Conservation (phyloP, 2,113 vertebrate genomes). For the Burhinus oedicnemus region DNA sequence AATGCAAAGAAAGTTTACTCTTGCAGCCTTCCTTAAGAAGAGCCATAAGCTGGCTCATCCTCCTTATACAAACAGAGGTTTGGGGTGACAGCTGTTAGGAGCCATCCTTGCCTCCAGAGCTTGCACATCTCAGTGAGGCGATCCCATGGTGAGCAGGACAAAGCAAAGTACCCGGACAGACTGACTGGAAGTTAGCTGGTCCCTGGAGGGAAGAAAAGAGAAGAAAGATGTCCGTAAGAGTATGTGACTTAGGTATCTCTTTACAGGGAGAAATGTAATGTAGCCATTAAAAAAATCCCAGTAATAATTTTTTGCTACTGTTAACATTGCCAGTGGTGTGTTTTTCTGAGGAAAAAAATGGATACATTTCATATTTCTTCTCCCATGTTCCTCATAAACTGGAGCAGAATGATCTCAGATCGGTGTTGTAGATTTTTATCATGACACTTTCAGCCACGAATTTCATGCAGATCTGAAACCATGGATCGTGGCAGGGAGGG, state of each 20-base stretch:
- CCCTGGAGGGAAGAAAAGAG: not conserved
- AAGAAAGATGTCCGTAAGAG: not conserved
- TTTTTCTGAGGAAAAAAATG: not conserved
- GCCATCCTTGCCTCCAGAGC: not conserved
- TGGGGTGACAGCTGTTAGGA: not conserved
- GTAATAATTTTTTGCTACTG: not conserved
- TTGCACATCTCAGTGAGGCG: not conserved
- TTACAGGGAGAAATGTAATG: not conserved
- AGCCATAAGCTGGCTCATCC: not conserved
- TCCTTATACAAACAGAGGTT: not conserved
- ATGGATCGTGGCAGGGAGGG: too few species aligned
- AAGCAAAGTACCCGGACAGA: not conserved
- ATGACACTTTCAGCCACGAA: not conserved
- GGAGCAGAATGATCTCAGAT: not conserved
- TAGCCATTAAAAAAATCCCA: not conserved
- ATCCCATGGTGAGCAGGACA: fast-evolving
- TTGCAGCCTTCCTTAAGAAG: not conserved
- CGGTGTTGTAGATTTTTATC: not conserved
- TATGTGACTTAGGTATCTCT: not conserved
- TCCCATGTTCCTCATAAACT: not conserved
- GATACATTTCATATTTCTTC: not conserved
- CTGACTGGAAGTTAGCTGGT: not conserved
- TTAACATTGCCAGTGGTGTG: not conserved
- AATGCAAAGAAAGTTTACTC: not conserved
- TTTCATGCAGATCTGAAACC: not conserved